phyloP scores from a whole-genome alignment of 2,113 vertebrate species.

The Ceyx cyanopectus region DNA sequence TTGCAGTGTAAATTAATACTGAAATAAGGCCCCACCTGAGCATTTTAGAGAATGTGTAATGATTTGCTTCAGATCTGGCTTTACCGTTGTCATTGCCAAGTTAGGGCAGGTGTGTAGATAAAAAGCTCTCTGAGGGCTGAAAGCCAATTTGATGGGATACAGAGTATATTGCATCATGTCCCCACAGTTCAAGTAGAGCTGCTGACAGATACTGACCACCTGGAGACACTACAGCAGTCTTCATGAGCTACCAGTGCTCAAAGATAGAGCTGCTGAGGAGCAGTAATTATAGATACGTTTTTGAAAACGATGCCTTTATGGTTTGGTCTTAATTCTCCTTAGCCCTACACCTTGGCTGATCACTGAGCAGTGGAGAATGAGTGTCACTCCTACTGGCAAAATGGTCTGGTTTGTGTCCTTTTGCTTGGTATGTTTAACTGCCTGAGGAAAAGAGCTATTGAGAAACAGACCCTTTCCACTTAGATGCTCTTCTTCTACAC shows the following conservation, averaged over 20 bases:
- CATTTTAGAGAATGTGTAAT: neutral
- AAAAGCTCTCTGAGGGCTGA: neutral
- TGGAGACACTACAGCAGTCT: neutral
- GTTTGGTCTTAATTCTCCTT: neutral
- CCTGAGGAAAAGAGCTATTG: neutral
- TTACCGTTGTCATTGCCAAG: neutral
- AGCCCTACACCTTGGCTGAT: neutral
- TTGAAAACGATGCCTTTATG: neutral
- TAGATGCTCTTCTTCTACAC: neutral
- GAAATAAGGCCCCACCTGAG: neutral
- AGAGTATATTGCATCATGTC: neutral
- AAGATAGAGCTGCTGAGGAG: neutral
- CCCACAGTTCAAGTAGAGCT: neutral
- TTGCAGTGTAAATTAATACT: neutral
- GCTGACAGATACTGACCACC: neutral
- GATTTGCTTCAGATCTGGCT: neutral
- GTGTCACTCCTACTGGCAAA: neutral
- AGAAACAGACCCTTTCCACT: neutral
- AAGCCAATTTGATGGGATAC: neutral
- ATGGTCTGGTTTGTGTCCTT: neutral
- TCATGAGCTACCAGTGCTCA: neutral
- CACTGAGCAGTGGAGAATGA: neutral
- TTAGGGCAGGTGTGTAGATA: neutral
- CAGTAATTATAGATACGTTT: neutral
- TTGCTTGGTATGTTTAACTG: neutral